phyloP scores from a whole-genome alignment of 2,888 invertebrate genomes.

The Dromius quadrimaculatus region DNA sequence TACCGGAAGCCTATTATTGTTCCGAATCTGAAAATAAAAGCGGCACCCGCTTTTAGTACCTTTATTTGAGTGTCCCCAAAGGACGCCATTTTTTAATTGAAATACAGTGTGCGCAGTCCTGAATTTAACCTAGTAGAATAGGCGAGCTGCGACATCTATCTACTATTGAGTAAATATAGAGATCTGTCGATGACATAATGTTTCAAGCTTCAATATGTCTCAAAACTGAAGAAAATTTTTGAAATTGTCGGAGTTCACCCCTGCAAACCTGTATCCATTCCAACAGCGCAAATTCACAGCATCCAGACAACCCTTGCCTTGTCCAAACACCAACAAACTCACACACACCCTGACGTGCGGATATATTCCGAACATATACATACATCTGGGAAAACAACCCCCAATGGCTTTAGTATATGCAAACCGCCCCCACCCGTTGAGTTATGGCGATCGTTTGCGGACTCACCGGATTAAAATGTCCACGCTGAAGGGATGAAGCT shows the following conservation, averaged over 20 bases:
- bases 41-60: not conserved
- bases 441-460: constrained; percentile 39
- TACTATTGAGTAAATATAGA: too few relatives aligned
- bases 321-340: not conserved
- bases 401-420: constrained; percentile 7
- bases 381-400: constrained; percentile 19
- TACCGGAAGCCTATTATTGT: too few relatives aligned
- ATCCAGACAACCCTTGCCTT: constrained; percentile 2
- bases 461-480: constrained; percentile 45
- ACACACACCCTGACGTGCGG: constrained; percentile 2
- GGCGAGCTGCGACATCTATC: too few relatives aligned
- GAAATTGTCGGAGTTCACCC: not conserved
- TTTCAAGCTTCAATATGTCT: too few relatives aligned
- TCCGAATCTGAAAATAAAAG: too few relatives aligned
- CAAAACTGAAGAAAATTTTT: not conserved
- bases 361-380: constrained; percentile 26
- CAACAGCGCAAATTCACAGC: not conserved
- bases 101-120: too few relatives aligned
- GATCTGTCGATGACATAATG: not conserved
- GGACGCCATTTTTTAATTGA: too few relatives aligned
- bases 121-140: too few relatives aligned
- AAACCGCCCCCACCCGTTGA: constrained; percentile 28
- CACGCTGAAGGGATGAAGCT: constrained; percentile 18
- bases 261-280: not conserved
- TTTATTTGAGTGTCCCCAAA: too few relatives aligned